Percentiles rank a stretch among this genome's conserved stretches.
Evolutionary conservation across 1,140 invertebrate species (phyloP).

Genomic region (Trachymyrmex septentrionalis): DNA sequence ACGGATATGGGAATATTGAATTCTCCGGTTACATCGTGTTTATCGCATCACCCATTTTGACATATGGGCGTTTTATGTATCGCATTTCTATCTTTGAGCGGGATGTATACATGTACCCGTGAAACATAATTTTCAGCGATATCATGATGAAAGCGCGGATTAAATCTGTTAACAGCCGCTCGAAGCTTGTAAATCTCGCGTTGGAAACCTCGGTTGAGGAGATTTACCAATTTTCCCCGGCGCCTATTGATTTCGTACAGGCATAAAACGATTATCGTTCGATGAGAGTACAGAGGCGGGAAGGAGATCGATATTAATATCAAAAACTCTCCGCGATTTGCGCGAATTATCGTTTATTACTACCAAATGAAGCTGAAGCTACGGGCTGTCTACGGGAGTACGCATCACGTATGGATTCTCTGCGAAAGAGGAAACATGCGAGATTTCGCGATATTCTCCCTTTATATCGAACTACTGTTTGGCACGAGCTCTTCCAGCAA

Average conservation of each 20-base stretch:
- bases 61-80: slow-evolving; percentile 22
- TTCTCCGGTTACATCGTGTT: slow-evolving; percentile 19
- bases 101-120: not conserved
- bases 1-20: not conserved
- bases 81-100: slow-evolving; percentile 58
- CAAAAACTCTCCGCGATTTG: slow-evolving; percentile 72
- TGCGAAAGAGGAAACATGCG: slow-evolving; percentile 48
- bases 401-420: slow-evolving; percentile 50
- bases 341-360: slow-evolving; percentile 77
- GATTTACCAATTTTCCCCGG: slow-evolving; percentile 71
- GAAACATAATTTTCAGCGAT: slow-evolving; percentile 66
- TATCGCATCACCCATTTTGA: slow-evolving; percentile 4
- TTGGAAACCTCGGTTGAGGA: slow-evolving; percentile 71
- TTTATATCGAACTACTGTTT: not conserved
- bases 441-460: not conserved
- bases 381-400: slow-evolving; percentile 29
- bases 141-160: slow-evolving; percentile 68
- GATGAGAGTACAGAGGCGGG: not conserved
- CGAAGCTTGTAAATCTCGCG: slow-evolving; percentile 71
- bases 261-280: slow-evolving; percentile 72
- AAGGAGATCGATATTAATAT: slow-evolving; percentile 75
- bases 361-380: slow-evolving; percentile 70
- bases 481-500: slow-evolving; percentile 1
- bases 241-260: slow-evolving; percentile 73
- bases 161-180: slow-evolving; percentile 72